Conservation (phyloP, 2,888 invertebrate species). For the Ophioninae sp. region DNA sequence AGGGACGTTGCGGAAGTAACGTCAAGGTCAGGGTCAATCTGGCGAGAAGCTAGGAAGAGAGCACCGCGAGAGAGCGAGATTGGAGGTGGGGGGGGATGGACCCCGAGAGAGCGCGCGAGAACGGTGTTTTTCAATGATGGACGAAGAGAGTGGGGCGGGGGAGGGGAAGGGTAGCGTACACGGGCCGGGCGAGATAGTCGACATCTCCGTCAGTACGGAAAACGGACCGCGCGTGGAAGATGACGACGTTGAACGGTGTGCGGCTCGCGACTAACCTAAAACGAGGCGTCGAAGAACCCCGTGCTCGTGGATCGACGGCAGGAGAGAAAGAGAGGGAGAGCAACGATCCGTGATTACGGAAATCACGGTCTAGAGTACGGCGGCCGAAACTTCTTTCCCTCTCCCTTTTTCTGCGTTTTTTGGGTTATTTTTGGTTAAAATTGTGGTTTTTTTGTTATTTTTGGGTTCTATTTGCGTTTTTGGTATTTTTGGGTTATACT, state of each 20-base stretch:
- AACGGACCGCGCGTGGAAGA: slow-evolving; percentile 20
- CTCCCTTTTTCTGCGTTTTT: neutral
- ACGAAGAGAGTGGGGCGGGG: slow-evolving; percentile 7
- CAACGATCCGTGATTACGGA: neutral
- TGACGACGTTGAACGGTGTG: slow-evolving; percentile 5
- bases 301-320: neutral
- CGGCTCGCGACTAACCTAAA: slow-evolving; percentile 10
- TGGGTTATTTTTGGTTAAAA: neutral
- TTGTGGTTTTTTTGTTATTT: no score
- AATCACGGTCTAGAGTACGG: neutral
- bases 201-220: slow-evolving; percentile 38
- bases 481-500: no score
- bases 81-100: slow-evolving; percentile 51
- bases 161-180: neutral
- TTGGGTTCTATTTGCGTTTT: no score
- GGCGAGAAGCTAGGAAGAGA: slow-evolving; percentile 66
- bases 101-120: slow-evolving; percentile 47
- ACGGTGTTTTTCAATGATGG: slow-evolving; percentile 35
- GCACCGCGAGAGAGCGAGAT: slow-evolving; percentile 34
- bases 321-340: neutral
- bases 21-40: slow-evolving; percentile 81
- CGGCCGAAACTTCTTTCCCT: neutral
- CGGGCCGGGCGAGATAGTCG: slow-evolving; percentile 11
- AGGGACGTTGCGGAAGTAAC: slow-evolving; percentile 79
- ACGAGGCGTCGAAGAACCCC: neutral